A percentile compares a stretch with the other conserved stretches of the same genome.
These are phyloP conservation scores for Mesoclemmys tuberculata DNA, from an alignment of 2,113 vertebrate species.

Conservation along the genomic window DNA sequence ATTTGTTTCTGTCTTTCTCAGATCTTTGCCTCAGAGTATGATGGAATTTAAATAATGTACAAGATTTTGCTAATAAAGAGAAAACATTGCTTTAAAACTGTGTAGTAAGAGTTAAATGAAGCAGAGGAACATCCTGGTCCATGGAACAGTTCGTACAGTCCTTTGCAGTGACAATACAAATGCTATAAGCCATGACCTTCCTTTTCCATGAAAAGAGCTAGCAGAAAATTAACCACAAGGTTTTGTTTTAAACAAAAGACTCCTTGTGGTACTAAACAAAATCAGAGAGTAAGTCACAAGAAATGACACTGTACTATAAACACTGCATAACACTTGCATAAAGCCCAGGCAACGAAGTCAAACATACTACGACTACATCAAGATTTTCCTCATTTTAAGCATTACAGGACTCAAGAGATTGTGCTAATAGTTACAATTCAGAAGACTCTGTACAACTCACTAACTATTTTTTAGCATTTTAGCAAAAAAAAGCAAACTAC, in stretches of 20 bases:
- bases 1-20: not conserved
- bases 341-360: slow-evolving; percentile 45
- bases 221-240: slow-evolving; percentile 71
- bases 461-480: slow-evolving; percentile 4
- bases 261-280: slow-evolving; percentile 73
- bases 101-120: slow-evolving; percentile 31
- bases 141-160: slow-evolving; percentile 71
- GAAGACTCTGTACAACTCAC: not conserved
- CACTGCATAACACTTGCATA: slow-evolving; percentile 17
- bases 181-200: slow-evolving; percentile 65
- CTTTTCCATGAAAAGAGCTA: slow-evolving; percentile 70
- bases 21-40: not conserved
- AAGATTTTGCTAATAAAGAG: not conserved
- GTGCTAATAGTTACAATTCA: not conserved
- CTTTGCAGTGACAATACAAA: slow-evolving; percentile 69
- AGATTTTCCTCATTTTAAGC: slow-evolving; percentile 51
- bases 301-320: slow-evolving; percentile 67
- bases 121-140: slow-evolving; percentile 56
- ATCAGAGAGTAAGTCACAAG: slow-evolving; percentile 59
- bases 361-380: slow-evolving; percentile 48
- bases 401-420: slow-evolving; percentile 49
- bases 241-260: slow-evolving; percentile 74
- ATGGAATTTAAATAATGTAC: not conserved
- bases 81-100: slow-evolving; percentile 35
- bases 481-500: slow-evolving; percentile 37